These are phyloP conservation scores for Albula glossodonta DNA, from an alignment of 2,113 vertebrate species.

Conservation along the genomic window DNA sequence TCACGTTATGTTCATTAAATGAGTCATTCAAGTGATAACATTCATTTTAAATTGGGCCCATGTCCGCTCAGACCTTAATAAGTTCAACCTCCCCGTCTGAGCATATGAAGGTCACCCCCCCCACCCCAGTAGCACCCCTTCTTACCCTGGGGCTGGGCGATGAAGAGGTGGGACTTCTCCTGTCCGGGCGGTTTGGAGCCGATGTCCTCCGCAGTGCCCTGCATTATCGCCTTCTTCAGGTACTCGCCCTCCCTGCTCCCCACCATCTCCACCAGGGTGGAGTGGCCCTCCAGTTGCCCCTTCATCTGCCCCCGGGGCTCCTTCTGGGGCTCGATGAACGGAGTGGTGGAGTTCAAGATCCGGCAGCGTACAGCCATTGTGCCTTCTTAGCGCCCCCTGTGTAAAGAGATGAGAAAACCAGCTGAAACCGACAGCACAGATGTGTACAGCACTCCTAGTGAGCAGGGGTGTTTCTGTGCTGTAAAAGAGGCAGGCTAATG, in stretches of 20 bases:
- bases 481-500: too few relatives aligned
- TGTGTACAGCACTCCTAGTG: too few relatives aligned
- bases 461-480: too few relatives aligned
- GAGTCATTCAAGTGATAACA: too few relatives aligned
- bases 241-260: background rate
- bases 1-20: too few relatives aligned
- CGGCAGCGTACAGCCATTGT: slow-evolving; percentile 9
- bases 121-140: background rate
- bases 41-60: too few relatives aligned
- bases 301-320: background rate
- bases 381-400: background rate
- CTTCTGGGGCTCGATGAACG: slow-evolving; percentile 1
- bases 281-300: background rate
- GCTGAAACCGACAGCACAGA: background rate
- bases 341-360: slow-evolving; percentile 24
- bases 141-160: slow-evolving; percentile 28
- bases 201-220: slow-evolving; percentile 1
- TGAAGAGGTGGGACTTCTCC: background rate
- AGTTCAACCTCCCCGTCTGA: too few relatives aligned
- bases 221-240: background rate
- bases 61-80: too few relatives aligned
- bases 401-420: background rate
- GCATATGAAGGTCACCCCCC: too few relatives aligned
- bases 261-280: background rate
- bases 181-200: background rate